Percentiles rank a stretch among this genome's conserved stretches.
phyloP scores from a whole-genome alignment of 2,113 vertebrate species.

The Lanius ludovicianus region DNA sequence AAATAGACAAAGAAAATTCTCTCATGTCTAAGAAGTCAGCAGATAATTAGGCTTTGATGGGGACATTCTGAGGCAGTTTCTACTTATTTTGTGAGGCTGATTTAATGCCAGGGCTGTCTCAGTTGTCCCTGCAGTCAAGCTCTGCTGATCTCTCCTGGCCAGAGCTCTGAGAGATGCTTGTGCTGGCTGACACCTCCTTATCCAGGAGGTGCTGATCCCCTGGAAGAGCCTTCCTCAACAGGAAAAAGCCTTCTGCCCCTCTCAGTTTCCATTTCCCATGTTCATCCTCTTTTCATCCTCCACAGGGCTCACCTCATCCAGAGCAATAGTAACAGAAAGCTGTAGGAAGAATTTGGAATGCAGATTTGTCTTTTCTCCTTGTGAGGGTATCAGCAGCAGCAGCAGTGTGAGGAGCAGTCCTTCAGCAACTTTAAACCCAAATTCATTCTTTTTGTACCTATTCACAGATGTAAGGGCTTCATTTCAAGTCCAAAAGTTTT shows the following conservation, averaged over 20 bases:
- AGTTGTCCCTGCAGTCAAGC: neutral
- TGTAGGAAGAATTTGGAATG: neutral
- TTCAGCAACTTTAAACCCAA: neutral
- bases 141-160: neutral
- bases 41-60: conserved; percentile 46
- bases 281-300: neutral
- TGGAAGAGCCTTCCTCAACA: neutral
- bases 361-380: neutral
- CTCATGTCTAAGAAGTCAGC: conserved; percentile 41
- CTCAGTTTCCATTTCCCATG: neutral
- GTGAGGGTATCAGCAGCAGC: neutral
- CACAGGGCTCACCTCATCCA: neutral
- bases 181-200: neutral
- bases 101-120: neutral
- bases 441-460: neutral
- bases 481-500: neutral
- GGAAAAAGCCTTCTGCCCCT: neutral
- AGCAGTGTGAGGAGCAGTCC: neutral
- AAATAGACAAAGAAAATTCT: conserved; percentile 67
- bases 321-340: neutral
- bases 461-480: neutral
- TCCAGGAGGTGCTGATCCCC: neutral
- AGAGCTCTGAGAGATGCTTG: neutral
- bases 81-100: neutral
- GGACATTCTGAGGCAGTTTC: conserved; percentile 23